A percentile compares a stretch with the other conserved stretches of the same genome.
Evolutionary conservation across 2,797 vertebrate species (phyloP).

Genomic region (Dallia pectoralis): DNA sequence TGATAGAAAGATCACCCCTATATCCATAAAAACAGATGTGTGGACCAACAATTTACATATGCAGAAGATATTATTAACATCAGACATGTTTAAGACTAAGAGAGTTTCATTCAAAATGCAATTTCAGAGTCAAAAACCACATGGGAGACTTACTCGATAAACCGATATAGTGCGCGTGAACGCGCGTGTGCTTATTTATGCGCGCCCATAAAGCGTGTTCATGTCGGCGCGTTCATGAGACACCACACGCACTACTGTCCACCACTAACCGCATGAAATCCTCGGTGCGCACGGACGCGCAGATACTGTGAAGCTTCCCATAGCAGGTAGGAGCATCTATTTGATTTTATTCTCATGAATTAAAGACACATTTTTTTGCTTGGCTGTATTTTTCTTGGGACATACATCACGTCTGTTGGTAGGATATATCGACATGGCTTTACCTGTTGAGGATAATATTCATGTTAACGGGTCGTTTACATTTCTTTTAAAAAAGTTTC

Average conservation of each 20-base stretch:
- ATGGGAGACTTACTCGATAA: no score
- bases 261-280: slow-evolving; percentile 39
- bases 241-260: slow-evolving; percentile 48
- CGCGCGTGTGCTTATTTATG: slow-evolving; percentile 30
- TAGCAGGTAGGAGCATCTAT: slow-evolving; percentile 22
- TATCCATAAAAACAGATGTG: no score
- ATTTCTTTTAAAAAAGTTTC: background rate
- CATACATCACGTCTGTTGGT: background rate
- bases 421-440: background rate
- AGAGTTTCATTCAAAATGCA: background rate
- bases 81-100: background rate
- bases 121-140: background rate
- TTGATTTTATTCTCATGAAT: background rate
- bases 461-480: background rate
- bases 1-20: no score
- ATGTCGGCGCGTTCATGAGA: slow-evolving; percentile 55
- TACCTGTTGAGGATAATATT: background rate
- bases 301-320: slow-evolving; percentile 17
- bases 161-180: background rate
- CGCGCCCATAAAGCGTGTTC: slow-evolving; percentile 47
- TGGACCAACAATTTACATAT: no score
- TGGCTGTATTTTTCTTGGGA: background rate
- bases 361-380: background rate
- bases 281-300: slow-evolving; percentile 17
- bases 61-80: no score